Conservation (phyloP, 2,888 invertebrate species). For the Lasiommata megera region DNA sequence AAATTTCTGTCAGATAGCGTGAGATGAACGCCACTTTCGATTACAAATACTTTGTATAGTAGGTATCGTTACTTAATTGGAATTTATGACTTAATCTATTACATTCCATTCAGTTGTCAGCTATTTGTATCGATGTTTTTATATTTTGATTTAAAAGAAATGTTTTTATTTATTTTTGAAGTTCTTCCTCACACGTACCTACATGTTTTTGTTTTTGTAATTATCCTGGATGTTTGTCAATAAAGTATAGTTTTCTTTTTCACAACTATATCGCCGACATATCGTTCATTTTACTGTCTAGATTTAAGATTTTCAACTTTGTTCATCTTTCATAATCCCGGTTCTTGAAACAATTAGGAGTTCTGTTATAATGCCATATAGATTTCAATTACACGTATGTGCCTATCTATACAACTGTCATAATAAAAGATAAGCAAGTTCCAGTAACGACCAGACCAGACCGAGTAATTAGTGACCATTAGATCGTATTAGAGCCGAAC, state of each 20-base stretch:
- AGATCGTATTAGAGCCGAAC: neutral
- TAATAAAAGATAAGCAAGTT: neutral
- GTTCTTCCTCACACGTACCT: no score
- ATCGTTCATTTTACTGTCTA: no score
- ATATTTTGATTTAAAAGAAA: no score
- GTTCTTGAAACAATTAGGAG: neutral
- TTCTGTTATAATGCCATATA: neutral
- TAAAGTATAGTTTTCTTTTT: no score
- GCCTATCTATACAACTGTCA: slow-evolving; percentile 1
- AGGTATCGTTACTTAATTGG: slow-evolving; percentile 16
- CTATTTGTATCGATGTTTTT: no score
- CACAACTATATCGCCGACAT: no score
- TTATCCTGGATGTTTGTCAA: no score
- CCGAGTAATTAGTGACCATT: slow-evolving; percentile 1
- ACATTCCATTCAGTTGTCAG: neutral
- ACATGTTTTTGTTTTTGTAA: no score
- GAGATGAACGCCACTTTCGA: slow-evolving; percentile 35
- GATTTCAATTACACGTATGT: neutral
- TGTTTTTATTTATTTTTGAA: no score
- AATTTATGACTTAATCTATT: slow-evolving; percentile 21
- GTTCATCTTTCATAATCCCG: no score
- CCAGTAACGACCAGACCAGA: neutral
- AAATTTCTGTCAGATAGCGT: slow-evolving; percentile 32
- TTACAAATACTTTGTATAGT: slow-evolving; percentile 29
- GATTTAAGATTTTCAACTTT: no score